Base-by-base conservation (phyloP, 2,113 vertebrate species). In the Lasiurus cinereus region DNA sequence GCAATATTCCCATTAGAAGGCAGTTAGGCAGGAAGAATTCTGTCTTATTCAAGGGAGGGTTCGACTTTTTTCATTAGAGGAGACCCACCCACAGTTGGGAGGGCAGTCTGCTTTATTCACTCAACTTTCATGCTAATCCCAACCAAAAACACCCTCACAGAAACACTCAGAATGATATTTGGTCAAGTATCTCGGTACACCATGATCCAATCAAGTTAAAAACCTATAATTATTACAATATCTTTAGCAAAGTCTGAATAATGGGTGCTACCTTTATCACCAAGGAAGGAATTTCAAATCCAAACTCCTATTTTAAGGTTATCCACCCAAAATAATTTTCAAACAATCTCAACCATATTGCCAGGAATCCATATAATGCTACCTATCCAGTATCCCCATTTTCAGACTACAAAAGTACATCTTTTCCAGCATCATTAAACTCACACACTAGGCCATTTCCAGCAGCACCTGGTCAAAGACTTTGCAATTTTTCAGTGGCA, bases 291-390 rank as follows among this genome's bases (percentile, higher is more conserved):
- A 82, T 29, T 90, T 64, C 36, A 82, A 91, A 96, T 72, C 12
- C 52, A 90, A 56, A 86, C 19, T 96, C 74, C n/a, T 89, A 77
- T 89, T 91, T 95, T 82, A 85, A 93, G 56, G 1, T 90, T 93
- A 69, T 50, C 67, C 31, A 21, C 56, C 29, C 52, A 94, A 82
- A 95, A 84, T 54, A 48, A 77, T n/a, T 82, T 52, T 54, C 39
- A 74, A 54, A 91, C 43, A 50, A 88, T 78, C 9, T 76, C 52
- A 33, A 15, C 50, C 18, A 31, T n/a, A 36, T 50, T 90, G 14
- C 59, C 82, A 94, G 67, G 48, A 96, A 80, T 52, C 31, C 87
- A 33, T 43, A 73, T 15, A 67, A 54, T 33, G 52, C 48, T 70
- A 50, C 31, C 27, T 70, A 74, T 21, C 72, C 77, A 59, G 48